Base-by-base conservation (phyloP, 2,888 invertebrate species). In the Caenorhabditis sp. region DNA sequence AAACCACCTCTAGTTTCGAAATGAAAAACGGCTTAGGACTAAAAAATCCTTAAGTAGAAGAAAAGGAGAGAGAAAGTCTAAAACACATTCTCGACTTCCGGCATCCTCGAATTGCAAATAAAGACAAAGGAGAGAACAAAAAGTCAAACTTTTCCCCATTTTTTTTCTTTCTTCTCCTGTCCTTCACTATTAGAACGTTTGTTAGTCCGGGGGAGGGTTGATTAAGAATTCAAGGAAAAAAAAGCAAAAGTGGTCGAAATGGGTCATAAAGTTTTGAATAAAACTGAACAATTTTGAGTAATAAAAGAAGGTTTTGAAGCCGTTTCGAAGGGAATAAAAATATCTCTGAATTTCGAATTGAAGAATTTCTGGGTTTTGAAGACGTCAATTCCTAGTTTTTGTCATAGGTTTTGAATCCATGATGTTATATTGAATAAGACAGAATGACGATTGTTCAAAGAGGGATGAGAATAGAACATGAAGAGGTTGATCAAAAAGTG, bases 221-320 rank as follows among this genome's bases (percentile, higher is more conserved):
- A 73, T 73, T 51, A 73, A 63, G 61, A 73, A 73, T 73, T 26
- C 58, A 51, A 61, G 47, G 49, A 73, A 49, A 61, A 28, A 49
- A 44, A 38, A 38, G 38, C 14, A 49, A 49, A 49, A 49, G n/a
- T 19, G 2, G 10, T 12, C 12, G 12, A 38, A 38, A 38, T 38
- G 38, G 38, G 12, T 10, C 2, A 38, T 38, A 38, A 49, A 26
- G 24, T 16, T 7, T 14, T 16, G 31, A 44, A 19, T n/a, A n/a
- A n/a, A n/a, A n/a, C n/a, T n/a, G 19, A 35, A 35, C 38, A 24
- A 41, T 16, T 22, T 47, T 7, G 31, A 44, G 26, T 1, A 14
- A 35, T 19, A 26, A 22, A 41, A 38, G 41, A 19, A 19, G 1
- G 19, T 47, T 47, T 47, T 47, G 22, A 16, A 63, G 26, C 44